Percentiles rank a stretch among this genome's conserved stretches.
Conservation (phyloP, 2,888 invertebrate genomes). For the Agrotis exclamationis region DNA sequence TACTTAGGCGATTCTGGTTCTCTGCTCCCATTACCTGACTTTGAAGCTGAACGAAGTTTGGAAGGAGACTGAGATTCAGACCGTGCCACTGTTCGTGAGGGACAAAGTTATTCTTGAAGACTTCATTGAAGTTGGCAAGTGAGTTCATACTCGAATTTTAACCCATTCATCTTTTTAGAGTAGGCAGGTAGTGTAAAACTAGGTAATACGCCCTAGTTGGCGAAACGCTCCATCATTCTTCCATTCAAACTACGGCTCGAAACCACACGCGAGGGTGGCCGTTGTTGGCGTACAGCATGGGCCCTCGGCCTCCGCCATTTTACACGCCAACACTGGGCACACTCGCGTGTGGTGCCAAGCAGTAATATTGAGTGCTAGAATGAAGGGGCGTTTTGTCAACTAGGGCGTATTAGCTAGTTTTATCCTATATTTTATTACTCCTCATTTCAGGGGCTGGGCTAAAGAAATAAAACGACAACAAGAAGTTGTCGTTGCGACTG, state of each 20-base stretch:
- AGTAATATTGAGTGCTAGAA: too few species aligned
- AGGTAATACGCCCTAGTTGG: too few species aligned
- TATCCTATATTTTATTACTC: too few species aligned
- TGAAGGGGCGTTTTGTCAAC: too few species aligned
- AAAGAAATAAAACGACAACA: conserved; percentile 80
- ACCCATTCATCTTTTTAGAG: background rate
- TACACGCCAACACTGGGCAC: too few species aligned
- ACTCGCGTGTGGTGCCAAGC: too few species aligned
- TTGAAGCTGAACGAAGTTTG: conserved; percentile 82
- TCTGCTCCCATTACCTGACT: conserved; percentile 83
- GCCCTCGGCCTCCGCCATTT: too few species aligned
- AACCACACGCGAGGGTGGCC: too few species aligned
- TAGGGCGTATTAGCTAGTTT: too few species aligned
- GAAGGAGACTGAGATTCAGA: conserved; percentile 73
- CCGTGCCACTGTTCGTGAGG: conserved; percentile 61
- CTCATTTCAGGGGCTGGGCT: conserved; percentile 81
- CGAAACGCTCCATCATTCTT: too few species aligned
- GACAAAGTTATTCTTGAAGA: conserved; percentile 77
- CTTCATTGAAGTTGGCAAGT: conserved; percentile 78
- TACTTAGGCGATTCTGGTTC: conserved; percentile 75
- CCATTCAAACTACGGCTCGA: too few species aligned
- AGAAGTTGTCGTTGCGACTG: conserved; percentile 73
- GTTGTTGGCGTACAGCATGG: too few species aligned
- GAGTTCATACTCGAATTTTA: conserved; percentile 28
- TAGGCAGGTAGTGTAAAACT: background rate